Percentiles rank a stretch among this genome's conserved stretches.
Conservation (phyloP, 2,797 vertebrate genomes). For the Echeneis naucrates region DNA sequence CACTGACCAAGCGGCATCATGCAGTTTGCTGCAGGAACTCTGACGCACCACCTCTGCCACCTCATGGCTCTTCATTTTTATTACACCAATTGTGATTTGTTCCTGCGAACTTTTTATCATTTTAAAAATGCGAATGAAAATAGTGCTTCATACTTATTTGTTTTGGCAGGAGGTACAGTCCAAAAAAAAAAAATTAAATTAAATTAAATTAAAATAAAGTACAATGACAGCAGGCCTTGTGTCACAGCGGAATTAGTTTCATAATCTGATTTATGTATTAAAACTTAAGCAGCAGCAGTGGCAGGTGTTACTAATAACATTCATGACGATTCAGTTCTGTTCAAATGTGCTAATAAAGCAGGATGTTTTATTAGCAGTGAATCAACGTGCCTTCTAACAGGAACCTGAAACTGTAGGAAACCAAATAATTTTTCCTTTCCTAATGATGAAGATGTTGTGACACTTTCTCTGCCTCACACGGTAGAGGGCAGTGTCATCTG, state of each 20-base stretch:
- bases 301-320: neutral
- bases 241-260: no score
- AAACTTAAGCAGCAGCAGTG: no score
- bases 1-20: neutral
- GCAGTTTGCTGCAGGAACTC: no score
- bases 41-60: slow-evolving; percentile 19
- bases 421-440: neutral
- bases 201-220: no score
- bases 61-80: neutral
- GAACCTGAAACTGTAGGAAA: neutral
- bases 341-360: no score
- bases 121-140: no score
- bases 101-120: neutral
- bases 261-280: no score
- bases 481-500: neutral
- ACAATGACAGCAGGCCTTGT: no score
- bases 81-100: slow-evolving; percentile 14
- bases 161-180: no score
- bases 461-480: neutral
- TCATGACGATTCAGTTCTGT: neutral
- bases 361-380: neutral
- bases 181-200: no score
- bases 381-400: neutral
- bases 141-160: neutral
- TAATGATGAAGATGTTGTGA: no score